These are phyloP conservation scores for Hypomecis atomaria DNA, from an alignment of 2,888 invertebrate species.

Conservation along the genomic window DNA sequence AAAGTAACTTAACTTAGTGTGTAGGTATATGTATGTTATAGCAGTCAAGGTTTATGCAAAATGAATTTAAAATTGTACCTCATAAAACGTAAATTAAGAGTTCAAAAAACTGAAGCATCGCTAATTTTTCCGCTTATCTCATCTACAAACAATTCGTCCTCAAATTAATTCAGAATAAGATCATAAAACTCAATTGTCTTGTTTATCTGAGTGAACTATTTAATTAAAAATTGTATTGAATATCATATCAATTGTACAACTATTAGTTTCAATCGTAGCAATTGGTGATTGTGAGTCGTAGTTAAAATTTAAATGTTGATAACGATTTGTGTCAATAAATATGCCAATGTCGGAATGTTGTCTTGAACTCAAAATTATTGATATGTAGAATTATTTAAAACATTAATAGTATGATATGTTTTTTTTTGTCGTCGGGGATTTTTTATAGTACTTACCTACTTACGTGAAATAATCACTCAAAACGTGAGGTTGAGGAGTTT, in stretches of 20 bases:
- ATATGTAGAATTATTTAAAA: background rate
- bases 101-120: background rate
- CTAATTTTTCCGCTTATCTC: slow-evolving; percentile 22
- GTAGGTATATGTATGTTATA: too few relatives aligned
- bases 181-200: slow-evolving; percentile 28
- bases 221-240: slow-evolving; percentile 20
- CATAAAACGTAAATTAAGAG: background rate
- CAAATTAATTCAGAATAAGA: slow-evolving; percentile 9
- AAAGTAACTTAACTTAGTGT: too few relatives aligned
- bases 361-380: background rate
- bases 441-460: too few relatives aligned
- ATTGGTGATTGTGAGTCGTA: slow-evolving; percentile 14
- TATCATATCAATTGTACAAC: slow-evolving; percentile 22
- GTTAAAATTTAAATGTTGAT: slow-evolving; percentile 15
- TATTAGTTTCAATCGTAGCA: slow-evolving; percentile 25
- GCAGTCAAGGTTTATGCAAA: too few relatives aligned
- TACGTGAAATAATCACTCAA: too few relatives aligned
- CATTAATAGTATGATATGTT: background rate
- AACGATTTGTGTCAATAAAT: slow-evolving; percentile 2
- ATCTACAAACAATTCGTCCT: slow-evolving; percentile 19
- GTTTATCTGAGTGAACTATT: slow-evolving; percentile 15
- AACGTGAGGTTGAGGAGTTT: too few relatives aligned
- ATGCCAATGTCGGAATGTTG: background rate
- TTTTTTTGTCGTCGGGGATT: too few relatives aligned
- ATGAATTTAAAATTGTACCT: too few relatives aligned